Evolutionary conservation across 2,888 invertebrate species (phyloP).

Genomic region (Escarpia spicata): DNA sequence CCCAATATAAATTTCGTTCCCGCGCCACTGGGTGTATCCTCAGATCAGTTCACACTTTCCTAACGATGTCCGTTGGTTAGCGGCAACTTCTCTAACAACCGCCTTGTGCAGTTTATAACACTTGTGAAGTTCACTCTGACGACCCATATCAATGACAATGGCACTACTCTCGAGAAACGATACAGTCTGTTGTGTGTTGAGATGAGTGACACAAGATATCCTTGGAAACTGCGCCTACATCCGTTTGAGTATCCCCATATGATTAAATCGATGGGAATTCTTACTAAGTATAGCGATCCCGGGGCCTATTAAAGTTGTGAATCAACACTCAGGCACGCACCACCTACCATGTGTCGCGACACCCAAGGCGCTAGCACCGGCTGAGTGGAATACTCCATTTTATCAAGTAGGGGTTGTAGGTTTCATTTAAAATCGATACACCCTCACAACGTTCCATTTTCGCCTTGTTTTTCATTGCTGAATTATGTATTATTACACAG

Average conservation of each 20-base stretch:
- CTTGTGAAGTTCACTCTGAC: too few relatives aligned
- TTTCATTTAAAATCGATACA: not conserved
- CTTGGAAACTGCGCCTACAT: not conserved
- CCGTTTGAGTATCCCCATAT: not conserved
- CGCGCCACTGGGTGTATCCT: too few relatives aligned
- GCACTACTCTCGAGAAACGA: not conserved
- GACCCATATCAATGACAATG: too few relatives aligned
- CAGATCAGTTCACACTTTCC: too few relatives aligned
- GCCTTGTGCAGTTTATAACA: too few relatives aligned
- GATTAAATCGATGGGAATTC: not conserved
- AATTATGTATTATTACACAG: not conserved
- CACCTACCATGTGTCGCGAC: not conserved
- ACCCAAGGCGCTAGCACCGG: not conserved
- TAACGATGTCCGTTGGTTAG: too few relatives aligned
- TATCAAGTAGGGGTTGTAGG: not conserved
- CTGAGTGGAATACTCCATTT: not conserved
- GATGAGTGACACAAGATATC: not conserved
- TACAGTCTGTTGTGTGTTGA: not conserved
- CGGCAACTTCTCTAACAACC: too few relatives aligned
- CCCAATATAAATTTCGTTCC: too few relatives aligned
- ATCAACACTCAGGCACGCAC: not conserved
- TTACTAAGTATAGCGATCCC: not conserved
- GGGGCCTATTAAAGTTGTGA: not conserved
- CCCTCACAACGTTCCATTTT: not conserved
- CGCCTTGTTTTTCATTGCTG: not conserved